Evolutionary conservation across 2,113 vertebrate genomes (phyloP).

Genomic region (Leptobrachium ailaonicum): DNA sequence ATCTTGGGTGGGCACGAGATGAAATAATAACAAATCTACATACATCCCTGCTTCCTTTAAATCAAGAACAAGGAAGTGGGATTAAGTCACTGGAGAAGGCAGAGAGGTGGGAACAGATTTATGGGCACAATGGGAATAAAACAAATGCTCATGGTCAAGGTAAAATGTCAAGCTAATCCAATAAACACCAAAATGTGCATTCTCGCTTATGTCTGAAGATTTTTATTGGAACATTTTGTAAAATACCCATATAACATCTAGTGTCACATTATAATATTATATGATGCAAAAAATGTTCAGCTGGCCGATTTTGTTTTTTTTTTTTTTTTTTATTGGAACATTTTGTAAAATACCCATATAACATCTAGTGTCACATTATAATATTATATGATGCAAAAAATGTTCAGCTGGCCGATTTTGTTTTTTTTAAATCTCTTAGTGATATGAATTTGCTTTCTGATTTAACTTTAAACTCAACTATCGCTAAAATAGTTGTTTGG

Average conservation of each 20-base stretch:
- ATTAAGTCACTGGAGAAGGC: conserved; percentile 16
- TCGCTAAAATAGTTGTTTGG: no score
- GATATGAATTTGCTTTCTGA: no score
- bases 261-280: no score
- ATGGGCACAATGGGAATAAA: conserved; percentile 3
- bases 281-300: no score
- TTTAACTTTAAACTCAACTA: no score
- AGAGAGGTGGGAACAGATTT: conserved; percentile 20
- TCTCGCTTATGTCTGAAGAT: not conserved
- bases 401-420: no score
- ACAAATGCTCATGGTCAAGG: conserved; percentile 1
- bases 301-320: no score
- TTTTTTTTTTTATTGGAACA: not conserved
- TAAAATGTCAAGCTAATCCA: conserved; percentile 6
- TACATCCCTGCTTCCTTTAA: not conserved
- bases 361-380: no score
- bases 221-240: not conserved
- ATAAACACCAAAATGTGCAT: not conserved
- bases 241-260: not conserved
- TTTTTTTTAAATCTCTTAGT: no score
- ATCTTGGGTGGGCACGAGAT: conserved; percentile 21
- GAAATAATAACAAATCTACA: conserved; percentile 2
- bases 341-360: not conserved
- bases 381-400: no score
- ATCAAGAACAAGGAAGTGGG: conserved; percentile 17